Base-by-base conservation (phyloP, 2,888 invertebrate genomes). In the Erebia palarica region DNA sequence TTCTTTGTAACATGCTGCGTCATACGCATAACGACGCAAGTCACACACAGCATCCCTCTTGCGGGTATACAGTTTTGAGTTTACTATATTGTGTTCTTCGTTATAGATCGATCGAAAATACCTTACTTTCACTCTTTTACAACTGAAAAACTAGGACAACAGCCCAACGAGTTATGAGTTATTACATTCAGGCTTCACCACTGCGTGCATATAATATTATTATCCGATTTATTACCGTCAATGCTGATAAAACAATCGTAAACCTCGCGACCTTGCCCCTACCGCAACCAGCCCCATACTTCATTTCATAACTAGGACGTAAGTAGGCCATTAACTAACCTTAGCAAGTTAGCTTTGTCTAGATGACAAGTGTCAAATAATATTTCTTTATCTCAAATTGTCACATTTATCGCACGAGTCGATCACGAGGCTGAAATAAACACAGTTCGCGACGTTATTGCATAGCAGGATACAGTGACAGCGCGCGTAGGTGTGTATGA, bases 361-460 rank as follows among this genome's bases (percentile, higher is more conserved):
- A 64, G 65, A 69, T 69, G 66, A 57, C 53, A 42, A 60, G 70
- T 75, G 69, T 69, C 72, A 72, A 71, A 70, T 75, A 71, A 36
- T 71, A 53, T 74, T 69, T 72, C 67, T 73, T 72, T 74, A 73
- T 75, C 72, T 73, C 49, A n/a, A 63, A 59, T n/a, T 63, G 65
- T 16, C 67, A 27, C 53, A 42, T 63, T 59, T 53, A 70, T 65
- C 63, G 69, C 69, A 69, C 67, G 67, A 68, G 57, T 65, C 42
- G 53, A 47, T 58, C 8, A 10, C 10, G 18, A 55, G 55, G 18
- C 16, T 16, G 16, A 16, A 53, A 16, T 9, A 53, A 53, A 55
- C 8, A 55, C 51, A 55, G 10, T n/a, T 3, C 18, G 18, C 55
- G 55, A 55, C 55, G 55, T 16, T 16, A 55, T 16, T 55, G n/a